Evolutionary conservation across 1,140 invertebrate species (phyloP).

Genomic region (Drosophila baimaii): DNA sequence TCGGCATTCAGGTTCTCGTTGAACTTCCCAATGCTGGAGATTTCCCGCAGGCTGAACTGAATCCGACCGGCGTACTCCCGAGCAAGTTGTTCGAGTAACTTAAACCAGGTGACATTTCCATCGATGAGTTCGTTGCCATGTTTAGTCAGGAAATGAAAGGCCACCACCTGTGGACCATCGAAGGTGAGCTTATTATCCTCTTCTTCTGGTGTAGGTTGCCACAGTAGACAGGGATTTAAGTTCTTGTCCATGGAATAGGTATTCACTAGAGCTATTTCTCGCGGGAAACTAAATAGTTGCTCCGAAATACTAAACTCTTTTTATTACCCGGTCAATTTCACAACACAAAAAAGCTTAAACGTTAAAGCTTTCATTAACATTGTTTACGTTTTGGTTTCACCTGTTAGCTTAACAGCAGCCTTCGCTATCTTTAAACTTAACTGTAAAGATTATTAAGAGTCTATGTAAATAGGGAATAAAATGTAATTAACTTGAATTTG

Average conservation of each 20-base stretch:
- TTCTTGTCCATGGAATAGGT: slow-evolving; percentile 1
- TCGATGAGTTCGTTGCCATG: background rate
- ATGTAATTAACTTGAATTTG: background rate
- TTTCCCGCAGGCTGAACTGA: slow-evolving; percentile 31
- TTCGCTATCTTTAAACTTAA: background rate
- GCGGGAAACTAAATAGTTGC: background rate
- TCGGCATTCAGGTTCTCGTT: slow-evolving; percentile 2
- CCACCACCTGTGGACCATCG: slow-evolving; percentile 25
- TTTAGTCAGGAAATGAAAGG: slow-evolving; percentile 36
- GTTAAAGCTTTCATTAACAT: slow-evolving; percentile 20
- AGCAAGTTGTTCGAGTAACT: slow-evolving; percentile 18
- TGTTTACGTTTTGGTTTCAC: slow-evolving; percentile 15
- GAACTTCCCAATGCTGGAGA: slow-evolving; percentile 27
- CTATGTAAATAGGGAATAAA: too few relatives aligned
- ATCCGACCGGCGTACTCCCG: slow-evolving; percentile 36
- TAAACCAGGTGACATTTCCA: slow-evolving; percentile 24
- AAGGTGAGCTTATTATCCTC: background rate
- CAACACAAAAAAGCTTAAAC: slow-evolving; percentile 21
- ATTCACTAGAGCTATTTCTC: background rate
- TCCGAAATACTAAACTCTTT: background rate
- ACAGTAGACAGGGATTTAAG: slow-evolving; percentile 14
- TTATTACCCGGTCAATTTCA: slow-evolving; percentile 19
- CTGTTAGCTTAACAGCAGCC: background rate
- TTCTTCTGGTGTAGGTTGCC: slow-evolving; percentile 3
- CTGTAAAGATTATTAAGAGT: background rate